Evolutionary conservation across 1,140 invertebrate genomes (phyloP).

Genomic region (Solenopsis fugax): DNA sequence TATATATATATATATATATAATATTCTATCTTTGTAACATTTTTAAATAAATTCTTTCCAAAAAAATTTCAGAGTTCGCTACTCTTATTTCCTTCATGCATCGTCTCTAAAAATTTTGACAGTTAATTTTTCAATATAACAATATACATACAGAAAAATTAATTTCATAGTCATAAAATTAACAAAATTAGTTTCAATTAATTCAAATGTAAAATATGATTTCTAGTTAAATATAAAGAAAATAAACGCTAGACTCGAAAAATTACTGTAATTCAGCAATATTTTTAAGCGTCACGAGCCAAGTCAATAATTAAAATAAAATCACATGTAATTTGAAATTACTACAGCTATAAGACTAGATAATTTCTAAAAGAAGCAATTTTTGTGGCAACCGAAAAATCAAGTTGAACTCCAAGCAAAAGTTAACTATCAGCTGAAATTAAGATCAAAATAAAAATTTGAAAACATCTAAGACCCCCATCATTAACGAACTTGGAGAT

Average conservation of each 20-base stretch:
- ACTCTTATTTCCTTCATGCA: background rate
- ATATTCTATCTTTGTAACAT: background rate
- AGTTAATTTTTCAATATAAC: background rate
- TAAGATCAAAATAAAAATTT: background rate
- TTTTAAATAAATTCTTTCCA: no score
- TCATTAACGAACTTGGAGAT: background rate
- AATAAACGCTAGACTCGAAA: background rate
- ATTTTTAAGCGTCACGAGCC: background rate
- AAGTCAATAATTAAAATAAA: slow-evolving; percentile 20
- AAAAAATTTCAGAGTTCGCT: background rate
- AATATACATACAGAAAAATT: background rate
- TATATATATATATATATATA: no score
- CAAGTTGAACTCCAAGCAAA: background rate
- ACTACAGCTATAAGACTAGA: background rate
- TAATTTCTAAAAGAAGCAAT: background rate
- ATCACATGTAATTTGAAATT: background rate
- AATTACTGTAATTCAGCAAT: slow-evolving; percentile 1
- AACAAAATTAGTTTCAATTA: slow-evolving; percentile 4
- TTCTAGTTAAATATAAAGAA: background rate
- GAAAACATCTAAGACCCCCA: background rate
- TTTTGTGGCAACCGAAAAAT: background rate
- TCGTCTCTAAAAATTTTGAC: background rate
- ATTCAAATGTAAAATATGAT: background rate
- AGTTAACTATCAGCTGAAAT: background rate
- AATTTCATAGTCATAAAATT: background rate